Evolutionary conservation across 1,140 invertebrate genomes (phyloP).

Genomic region (Apis florea): DNA sequence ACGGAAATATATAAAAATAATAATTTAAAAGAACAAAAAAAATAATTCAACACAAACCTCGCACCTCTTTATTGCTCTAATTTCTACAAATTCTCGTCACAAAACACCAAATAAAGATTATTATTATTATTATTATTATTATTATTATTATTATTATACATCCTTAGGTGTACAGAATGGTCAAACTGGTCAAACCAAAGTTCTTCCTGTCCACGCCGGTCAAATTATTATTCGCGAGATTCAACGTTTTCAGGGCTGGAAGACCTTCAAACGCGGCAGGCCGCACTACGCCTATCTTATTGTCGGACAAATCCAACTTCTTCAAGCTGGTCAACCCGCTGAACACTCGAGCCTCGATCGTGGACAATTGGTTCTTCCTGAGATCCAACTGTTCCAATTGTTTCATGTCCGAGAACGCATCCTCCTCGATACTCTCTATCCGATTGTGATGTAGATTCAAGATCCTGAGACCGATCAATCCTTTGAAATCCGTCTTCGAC

Average conservation of each 20-base stretch:
- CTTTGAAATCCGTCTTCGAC: slow-evolving; percentile 20
- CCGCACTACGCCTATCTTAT: slow-evolving; percentile 31
- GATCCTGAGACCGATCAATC: slow-evolving; percentile 32
- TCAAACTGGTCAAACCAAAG: not conserved
- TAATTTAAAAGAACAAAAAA: too few relatives aligned
- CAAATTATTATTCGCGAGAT: slow-evolving; percentile 4
- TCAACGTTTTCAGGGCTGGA: slow-evolving; percentile 2
- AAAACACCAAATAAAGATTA: not conserved
- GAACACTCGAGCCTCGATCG: slow-evolving; percentile 10
- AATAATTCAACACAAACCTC: not conserved
- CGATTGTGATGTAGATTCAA: slow-evolving; percentile 42
- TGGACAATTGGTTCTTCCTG: slow-evolving; percentile 28
- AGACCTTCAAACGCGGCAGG: slow-evolving; percentile 14
- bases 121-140: too few relatives aligned
- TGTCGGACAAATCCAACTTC: slow-evolving; percentile 23
- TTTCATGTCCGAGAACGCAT: slow-evolving; percentile 27
- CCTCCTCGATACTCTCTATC: slow-evolving; percentile 36
- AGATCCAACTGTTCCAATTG: slow-evolving; percentile 36
- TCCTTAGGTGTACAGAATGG: not conserved
- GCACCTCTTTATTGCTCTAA: not conserved
- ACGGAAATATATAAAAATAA: not conserved
- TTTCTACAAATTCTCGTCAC: not conserved
- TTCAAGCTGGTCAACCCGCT: slow-evolving; percentile 24
- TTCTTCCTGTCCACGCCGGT: not conserved
- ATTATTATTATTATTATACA: too few relatives aligned